Percentiles rank a stretch among this genome's conserved stretches.
phyloP scores from a whole-genome alignment of 37 sponge, comb jelly and placozoan genomes.

The Tethya wilhelma region DNA sequence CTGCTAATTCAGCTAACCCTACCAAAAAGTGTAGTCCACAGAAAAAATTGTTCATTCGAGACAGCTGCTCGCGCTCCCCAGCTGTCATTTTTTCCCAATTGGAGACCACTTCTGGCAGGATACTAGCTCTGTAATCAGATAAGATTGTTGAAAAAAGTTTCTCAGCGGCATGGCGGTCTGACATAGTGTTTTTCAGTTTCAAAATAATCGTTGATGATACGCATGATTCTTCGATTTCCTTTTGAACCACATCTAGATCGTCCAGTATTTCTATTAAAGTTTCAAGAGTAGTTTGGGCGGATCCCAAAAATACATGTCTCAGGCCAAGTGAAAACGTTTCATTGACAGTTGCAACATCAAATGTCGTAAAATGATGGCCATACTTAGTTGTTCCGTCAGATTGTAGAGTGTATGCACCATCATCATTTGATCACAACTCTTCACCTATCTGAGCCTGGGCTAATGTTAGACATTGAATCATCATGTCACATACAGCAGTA shows the following conservation, averaged over 20 bases:
- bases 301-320: conserved; percentile 46
- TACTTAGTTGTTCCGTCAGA: too few relatives aligned
- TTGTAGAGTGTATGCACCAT: too few relatives aligned
- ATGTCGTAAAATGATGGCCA: too few relatives aligned
- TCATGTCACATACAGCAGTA: too few relatives aligned
- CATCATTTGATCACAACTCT: too few relatives aligned
- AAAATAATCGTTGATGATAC: conserved; percentile 23
- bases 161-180: conserved; percentile 50
- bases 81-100: conserved; percentile 5
- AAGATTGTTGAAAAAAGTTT: conserved; percentile 18
- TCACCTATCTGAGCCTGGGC: too few relatives aligned
- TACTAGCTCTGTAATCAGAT: not conserved
- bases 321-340: too few relatives aligned
- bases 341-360: too few relatives aligned
- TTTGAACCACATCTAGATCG: too few relatives aligned
- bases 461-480: too few relatives aligned
- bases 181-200: conserved; percentile 37
- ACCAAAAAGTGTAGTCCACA: conserved; percentile 55
- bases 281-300: conserved; percentile 24
- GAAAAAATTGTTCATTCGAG: conserved; percentile 32
- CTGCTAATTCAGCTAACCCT: conserved; percentile 50
- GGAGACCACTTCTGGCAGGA: conserved; percentile 25
- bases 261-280: conserved; percentile 25
- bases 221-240: not conserved
- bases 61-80: conserved; percentile 1